Conservation (phyloP, 2,888 invertebrate species). For the Hipparchia sbordonii region DNA sequence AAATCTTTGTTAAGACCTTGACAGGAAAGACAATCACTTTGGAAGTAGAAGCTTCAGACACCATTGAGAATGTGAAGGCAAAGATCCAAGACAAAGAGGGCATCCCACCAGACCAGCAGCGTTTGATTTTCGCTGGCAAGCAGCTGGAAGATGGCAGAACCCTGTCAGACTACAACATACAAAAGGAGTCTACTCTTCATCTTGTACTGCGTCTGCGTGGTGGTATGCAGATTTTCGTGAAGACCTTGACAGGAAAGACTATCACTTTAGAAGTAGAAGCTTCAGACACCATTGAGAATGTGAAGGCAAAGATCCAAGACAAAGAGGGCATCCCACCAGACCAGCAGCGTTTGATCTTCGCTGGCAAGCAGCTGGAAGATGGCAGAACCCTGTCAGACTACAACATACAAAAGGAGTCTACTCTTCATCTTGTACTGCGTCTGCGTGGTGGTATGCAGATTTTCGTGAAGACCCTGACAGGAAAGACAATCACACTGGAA, state of each 20-base stretch:
- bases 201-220: conserved; percentile 63
- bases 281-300: conserved; percentile 69
- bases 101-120: conserved; percentile 67
- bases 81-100: conserved; percentile 70
- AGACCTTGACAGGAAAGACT: conserved; percentile 67
- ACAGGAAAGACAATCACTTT: conserved; percentile 63
- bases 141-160: conserved; percentile 67
- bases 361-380: conserved; percentile 69
- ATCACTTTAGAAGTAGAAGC: conserved; percentile 68
- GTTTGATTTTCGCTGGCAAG: conserved; percentile 66
- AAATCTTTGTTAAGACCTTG: conserved; percentile 63
- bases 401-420: conserved; percentile 70
- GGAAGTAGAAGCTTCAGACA: conserved; percentile 65
- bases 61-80: conserved; percentile 68
- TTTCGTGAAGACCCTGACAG: conserved; percentile 59
- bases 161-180: conserved; percentile 67
- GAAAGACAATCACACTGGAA: conserved; percentile 52
- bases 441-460: conserved; percentile 58
- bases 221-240: conserved; percentile 71
- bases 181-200: conserved; percentile 66
- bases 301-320: conserved; percentile 69
- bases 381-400: conserved; percentile 69
- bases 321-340: conserved; percentile 72
- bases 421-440: conserved; percentile 64
- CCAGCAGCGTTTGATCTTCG: conserved; percentile 67